Evolutionary conservation across 2,888 invertebrate genomes (phyloP).

Genomic region (Antheraea assamensis): DNA sequence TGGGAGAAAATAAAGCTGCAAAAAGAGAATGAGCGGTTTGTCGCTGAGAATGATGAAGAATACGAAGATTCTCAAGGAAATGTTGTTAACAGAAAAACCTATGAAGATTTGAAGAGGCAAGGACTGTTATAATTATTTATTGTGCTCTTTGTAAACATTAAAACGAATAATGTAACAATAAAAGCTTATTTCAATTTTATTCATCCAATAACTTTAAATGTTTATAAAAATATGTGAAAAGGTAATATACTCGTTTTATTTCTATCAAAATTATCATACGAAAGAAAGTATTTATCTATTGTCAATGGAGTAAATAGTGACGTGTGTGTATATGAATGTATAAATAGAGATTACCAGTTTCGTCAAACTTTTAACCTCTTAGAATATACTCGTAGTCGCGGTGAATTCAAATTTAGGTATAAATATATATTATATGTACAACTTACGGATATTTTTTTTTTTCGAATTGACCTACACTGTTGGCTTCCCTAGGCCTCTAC

Average conservation of each 20-base stretch:
- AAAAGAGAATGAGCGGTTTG: slow-evolving; percentile 97
- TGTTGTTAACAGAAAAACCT: slow-evolving; percentile 99
- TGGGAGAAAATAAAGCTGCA: slow-evolving; percentile 99
- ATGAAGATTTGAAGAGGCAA: slow-evolving; percentile 98
- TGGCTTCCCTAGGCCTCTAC: too few relatives aligned
- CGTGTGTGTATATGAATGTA: too few relatives aligned
- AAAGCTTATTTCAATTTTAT: not conserved
- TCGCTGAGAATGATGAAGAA: slow-evolving; percentile 98
- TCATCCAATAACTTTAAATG: not conserved
- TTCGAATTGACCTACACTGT: too few relatives aligned
- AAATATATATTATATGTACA: too few relatives aligned
- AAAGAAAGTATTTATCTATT: not conserved
- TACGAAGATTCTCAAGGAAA: slow-evolving; percentile 99
- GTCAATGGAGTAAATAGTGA: too few relatives aligned
- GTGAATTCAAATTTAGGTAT: too few relatives aligned
- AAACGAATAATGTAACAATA: not conserved
- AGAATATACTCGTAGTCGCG: too few relatives aligned
- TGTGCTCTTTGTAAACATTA: not conserved
- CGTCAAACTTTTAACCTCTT: too few relatives aligned
- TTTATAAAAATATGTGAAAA: not conserved
- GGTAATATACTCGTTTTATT: not conserved
- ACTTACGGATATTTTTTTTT: too few relatives aligned
- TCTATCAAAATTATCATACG: not conserved
- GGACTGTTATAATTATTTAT: slow-evolving; percentile 89
- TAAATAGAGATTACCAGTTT: too few relatives aligned